Conservation (phyloP, 2,888 invertebrate genomes). For the Sesia apiformis region DNA sequence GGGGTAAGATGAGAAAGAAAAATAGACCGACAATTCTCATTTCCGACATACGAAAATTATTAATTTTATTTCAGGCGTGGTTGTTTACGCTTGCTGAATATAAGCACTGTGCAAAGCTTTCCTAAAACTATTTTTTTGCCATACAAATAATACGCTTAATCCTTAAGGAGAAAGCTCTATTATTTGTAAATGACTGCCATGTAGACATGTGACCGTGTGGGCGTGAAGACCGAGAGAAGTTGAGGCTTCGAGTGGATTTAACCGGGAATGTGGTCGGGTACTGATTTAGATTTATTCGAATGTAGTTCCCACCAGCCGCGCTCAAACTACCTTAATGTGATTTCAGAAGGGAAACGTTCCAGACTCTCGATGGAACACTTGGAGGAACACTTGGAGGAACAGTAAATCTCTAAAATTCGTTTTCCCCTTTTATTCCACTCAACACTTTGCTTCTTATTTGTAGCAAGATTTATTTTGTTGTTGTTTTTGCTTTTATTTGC, state of each 20-base stretch:
- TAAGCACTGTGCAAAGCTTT: no score
- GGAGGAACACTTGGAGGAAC: slow-evolving; percentile 30
- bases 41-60: no score
- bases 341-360: slow-evolving; percentile 38
- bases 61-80: no score
- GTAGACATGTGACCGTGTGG: not conserved
- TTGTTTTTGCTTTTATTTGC: not conserved
- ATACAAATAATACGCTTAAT: no score
- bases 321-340: slow-evolving; percentile 50
- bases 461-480: not conserved
- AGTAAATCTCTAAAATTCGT: slow-evolving; percentile 40
- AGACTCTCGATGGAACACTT: slow-evolving; percentile 33
- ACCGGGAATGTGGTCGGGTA: slow-evolving; percentile 23
- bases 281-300: slow-evolving; percentile 56
- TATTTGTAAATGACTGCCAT: no score
- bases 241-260: slow-evolving; percentile 30
- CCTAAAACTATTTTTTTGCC: no score
- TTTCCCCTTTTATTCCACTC: slow-evolving; percentile 11
- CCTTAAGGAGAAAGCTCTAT: no score
- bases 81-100: no score
- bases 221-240: slow-evolving; percentile 18
- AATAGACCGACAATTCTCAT: no score
- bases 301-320: slow-evolving; percentile 35
- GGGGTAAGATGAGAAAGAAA: no score
- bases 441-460: not conserved